Evolutionary conservation across 2,113 vertebrate species (phyloP), one percentile per base, ranked within the genome.

Genomic region (Catharus fuscescens): DNA sequence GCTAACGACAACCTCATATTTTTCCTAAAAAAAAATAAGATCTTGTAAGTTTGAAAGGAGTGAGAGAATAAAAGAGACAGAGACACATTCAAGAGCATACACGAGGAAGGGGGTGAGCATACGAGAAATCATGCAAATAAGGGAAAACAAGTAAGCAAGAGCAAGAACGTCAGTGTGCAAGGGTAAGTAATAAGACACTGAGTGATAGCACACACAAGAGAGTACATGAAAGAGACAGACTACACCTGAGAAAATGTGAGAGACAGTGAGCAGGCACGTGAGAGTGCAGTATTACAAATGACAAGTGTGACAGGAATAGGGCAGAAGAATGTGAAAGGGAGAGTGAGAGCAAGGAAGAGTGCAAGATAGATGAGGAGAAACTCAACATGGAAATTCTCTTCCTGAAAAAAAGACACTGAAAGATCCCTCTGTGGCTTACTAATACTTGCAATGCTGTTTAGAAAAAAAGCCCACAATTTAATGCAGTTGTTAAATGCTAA

Each of bases 241-340:
- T 0, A 5, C 2, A 7, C 10, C 14, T 65, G 47, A 72, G 44
- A 48, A 54, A 69, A 32, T 2, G 3, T 8, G 23, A 59, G 38
- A 72, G 23, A 2, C 4, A 78, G 71, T 3, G 4, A 69, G 29
- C 29, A 6, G 7, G 3, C 11, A 5, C 1, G 1, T 8, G 45
- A 71, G 40, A 48, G 18, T 5, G 6, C 8, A 31, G 44, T 2
- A 7, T 1, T 8, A 31, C 0, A 12, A 0, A 1, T 5, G 18
- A 32, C 9, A 56, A 40, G 8, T 53, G 28, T 67, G 24, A 50
- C 21, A 83, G 21, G 14, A 78, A 74, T 3, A 40, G 21, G 10
- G 15, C 31, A 53, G 20, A 44, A 36, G 14, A 31, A 57, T 1
- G 4, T 26, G 56, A 71, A 73, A 44, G 15, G 23, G 12, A 79